These are phyloP conservation scores for Troides oblongomaculatus DNA, from an alignment of 2,888 invertebrate genomes.

Conservation along the genomic window DNA sequence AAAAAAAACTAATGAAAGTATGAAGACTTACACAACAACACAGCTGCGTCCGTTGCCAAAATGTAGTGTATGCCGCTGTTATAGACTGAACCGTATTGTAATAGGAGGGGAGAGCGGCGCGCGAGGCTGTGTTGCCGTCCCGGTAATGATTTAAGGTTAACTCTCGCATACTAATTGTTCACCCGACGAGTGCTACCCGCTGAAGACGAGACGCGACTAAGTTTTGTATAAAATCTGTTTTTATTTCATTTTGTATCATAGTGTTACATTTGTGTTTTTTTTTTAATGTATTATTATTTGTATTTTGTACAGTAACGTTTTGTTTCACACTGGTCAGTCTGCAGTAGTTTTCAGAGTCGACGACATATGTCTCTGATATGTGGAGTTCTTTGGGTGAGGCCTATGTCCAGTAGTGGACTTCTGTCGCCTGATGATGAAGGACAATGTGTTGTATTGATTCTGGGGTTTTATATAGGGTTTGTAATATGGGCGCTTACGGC, in stretches of 20 bases:
- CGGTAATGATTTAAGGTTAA: slow-evolving; percentile 17
- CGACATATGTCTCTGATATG: slow-evolving; percentile 34
- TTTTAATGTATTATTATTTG: slow-evolving; percentile 43
- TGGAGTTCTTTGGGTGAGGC: not conserved
- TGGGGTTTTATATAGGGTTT: slow-evolving; percentile 4
- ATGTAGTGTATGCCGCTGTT: slow-evolving; percentile 30
- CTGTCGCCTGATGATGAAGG: too few relatives aligned
- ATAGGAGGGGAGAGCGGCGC: slow-evolving; percentile 26
- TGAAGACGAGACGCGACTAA: slow-evolving; percentile 27
- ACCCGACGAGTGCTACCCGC: slow-evolving; percentile 21
- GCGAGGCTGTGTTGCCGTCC: slow-evolving; percentile 24
- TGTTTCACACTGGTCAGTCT: slow-evolving; percentile 52
- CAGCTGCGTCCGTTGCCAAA: slow-evolving; percentile 25
- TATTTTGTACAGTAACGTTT: slow-evolving; percentile 67
- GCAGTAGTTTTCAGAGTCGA: slow-evolving; percentile 22
- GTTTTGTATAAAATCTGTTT: slow-evolving; percentile 40
- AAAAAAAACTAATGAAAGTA: slow-evolving; percentile 2
- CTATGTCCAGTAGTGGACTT: not conserved
- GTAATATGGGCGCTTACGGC: not conserved
- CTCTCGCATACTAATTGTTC: not conserved
- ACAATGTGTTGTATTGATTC: slow-evolving; percentile 27
- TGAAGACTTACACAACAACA: slow-evolving; percentile 18
- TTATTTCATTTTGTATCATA: slow-evolving; percentile 64
- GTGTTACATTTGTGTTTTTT: slow-evolving; percentile 49
- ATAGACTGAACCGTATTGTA: slow-evolving; percentile 38